phyloP scores from a whole-genome alignment of 2,113 vertebrate genomes.

The Trichechus manatus region DNA sequence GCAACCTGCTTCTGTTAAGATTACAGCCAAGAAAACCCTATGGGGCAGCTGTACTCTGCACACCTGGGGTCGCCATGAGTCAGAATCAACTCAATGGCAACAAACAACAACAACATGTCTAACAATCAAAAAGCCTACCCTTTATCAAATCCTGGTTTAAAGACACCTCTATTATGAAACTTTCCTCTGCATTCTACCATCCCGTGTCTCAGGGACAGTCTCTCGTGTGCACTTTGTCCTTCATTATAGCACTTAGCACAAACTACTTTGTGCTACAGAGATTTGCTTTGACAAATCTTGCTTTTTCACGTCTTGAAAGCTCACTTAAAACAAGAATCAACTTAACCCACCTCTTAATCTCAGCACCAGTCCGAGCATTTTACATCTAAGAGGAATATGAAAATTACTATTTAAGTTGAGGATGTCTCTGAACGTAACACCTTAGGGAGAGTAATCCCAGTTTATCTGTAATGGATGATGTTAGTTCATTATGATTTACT shows the following conservation, averaged over 20 bases:
- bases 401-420: background rate
- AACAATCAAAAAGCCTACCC: background rate
- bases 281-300: background rate
- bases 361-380: background rate
- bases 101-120: background rate
- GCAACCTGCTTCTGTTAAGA: too few species aligned
- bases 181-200: background rate
- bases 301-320: background rate
- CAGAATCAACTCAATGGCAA: background rate
- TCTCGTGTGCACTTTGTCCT: background rate
- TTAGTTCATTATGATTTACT: background rate
- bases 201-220: background rate
- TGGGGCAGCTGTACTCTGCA: background rate
- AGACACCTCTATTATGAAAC: background rate
- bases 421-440: background rate
- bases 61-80: background rate
- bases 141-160: background rate
- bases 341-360: background rate
- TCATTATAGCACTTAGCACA: background rate
- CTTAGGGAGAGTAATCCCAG: background rate
- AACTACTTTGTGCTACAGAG: background rate
- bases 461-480: background rate
- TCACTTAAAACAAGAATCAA: slow-evolving; percentile 14
- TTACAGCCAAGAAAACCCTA: too few species aligned
- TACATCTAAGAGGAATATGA: background rate